These are phyloP conservation scores for Psammodynastes pulverulentus DNA, from an alignment of 2,113 vertebrate genomes.

Conservation along the genomic window DNA sequence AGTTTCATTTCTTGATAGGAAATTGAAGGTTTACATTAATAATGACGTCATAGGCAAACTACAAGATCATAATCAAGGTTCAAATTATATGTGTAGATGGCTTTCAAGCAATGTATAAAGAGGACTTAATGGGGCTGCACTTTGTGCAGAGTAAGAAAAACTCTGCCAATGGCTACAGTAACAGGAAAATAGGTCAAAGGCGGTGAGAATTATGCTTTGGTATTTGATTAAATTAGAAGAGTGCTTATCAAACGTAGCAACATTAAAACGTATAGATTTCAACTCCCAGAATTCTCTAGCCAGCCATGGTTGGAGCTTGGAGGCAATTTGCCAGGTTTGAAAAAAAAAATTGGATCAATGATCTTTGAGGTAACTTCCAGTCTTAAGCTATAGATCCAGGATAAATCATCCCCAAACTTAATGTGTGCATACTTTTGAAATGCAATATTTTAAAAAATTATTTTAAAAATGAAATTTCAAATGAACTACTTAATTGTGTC, in stretches of 20 bases:
- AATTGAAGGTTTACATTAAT: neutral
- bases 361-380: neutral
- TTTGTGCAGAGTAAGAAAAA: conserved; percentile 16
- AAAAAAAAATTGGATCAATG: neutral
- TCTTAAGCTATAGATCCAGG: neutral
- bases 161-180: neutral
- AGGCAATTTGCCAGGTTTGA: neutral
- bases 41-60: conserved; percentile 40
- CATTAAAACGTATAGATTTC: neutral
- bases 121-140: neutral
- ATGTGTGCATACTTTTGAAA: neutral
- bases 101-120: neutral
- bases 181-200: neutral
- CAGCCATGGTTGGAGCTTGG: neutral
- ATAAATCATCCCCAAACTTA: neutral
- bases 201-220: neutral
- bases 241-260: neutral
- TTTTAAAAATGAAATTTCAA: neutral
- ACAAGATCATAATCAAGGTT: conserved; percentile 33
- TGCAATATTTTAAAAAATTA: neutral
- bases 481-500: neutral
- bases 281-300: neutral
- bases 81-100: neutral
- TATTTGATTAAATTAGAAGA: neutral
- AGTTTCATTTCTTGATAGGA: neutral